These are phyloP conservation scores for Drosophila fulvimacula DNA, from an alignment of 2,888 invertebrate genomes.

Conservation along the genomic window DNA sequence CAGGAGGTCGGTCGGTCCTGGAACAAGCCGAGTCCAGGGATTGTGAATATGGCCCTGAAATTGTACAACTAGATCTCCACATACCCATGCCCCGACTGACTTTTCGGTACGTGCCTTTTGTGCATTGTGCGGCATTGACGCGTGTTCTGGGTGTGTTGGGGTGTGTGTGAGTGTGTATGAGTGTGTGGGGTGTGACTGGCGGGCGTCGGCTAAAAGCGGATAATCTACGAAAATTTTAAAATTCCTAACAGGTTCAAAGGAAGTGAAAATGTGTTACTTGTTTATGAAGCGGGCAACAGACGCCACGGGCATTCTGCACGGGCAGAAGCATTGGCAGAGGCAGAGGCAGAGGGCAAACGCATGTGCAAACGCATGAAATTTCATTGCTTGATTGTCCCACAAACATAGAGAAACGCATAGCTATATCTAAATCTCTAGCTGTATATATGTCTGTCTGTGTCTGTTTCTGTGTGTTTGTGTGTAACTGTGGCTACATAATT, in stretches of 20 bases:
- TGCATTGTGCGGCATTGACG: slow-evolving; percentile 74
- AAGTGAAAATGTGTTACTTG: slow-evolving; percentile 81
- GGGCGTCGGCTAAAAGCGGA: slow-evolving; percentile 72
- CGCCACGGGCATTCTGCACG: slow-evolving; percentile 36
- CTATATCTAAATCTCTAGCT: slow-evolving; percentile 21
- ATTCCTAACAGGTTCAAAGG: slow-evolving; percentile 80
- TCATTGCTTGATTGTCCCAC: slow-evolving; percentile 80
- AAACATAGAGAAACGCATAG: slow-evolving; percentile 52
- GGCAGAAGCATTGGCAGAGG: not conserved
- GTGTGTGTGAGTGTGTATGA: slow-evolving; percentile 23
- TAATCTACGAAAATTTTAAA: slow-evolving; percentile 78
- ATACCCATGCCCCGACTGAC: slow-evolving; percentile 16
- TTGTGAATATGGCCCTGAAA: slow-evolving; percentile 34
- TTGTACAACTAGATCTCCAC: slow-evolving; percentile 38
- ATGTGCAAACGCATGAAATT: slow-evolving; percentile 81
- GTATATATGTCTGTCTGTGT: slow-evolving; percentile 4
- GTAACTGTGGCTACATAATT: slow-evolving; percentile 76
- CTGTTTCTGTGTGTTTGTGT: slow-evolving; percentile 25
- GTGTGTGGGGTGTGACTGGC: slow-evolving; percentile 49
- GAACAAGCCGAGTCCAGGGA: slow-evolving; percentile 16
- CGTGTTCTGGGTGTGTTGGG: slow-evolving; percentile 15
- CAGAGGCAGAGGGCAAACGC: slow-evolving; percentile 50
- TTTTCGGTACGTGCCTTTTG: slow-evolving; percentile 73
- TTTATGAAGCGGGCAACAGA: slow-evolving; percentile 66
- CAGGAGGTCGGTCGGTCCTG: slow-evolving; percentile 14